These are phyloP conservation scores for Anabacerthia variegaticeps DNA, from an alignment of 2,797 vertebrate species.

Conservation along the genomic window DNA sequence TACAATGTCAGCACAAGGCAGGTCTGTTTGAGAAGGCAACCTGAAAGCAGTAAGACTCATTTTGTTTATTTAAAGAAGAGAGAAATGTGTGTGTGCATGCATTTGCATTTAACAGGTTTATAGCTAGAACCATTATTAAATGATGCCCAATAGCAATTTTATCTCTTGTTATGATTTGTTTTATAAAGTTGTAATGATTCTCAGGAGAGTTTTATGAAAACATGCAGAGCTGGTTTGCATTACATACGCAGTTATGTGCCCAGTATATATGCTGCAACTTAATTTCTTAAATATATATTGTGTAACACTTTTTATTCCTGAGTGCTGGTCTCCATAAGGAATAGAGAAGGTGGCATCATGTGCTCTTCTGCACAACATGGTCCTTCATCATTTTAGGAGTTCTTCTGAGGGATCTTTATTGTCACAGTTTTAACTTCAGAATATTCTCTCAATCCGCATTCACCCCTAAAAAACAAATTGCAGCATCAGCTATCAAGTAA, in stretches of 20 bases:
- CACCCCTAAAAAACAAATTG: conserved; percentile 84
- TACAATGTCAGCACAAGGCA: background rate
- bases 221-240: conserved; percentile 40
- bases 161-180: background rate
- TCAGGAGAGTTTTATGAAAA: conserved; percentile 48
- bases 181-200: conserved; percentile 24
- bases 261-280: conserved; percentile 36
- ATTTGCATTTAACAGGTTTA: conserved; percentile 27
- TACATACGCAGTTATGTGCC: conserved; percentile 14
- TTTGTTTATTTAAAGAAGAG: conserved; percentile 40
- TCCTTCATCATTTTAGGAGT: conserved; percentile 84
- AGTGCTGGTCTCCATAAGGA: conserved; percentile 72
- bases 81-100: conserved; percentile 31
- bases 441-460: conserved; percentile 93
- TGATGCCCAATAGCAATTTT: conserved; percentile 31
- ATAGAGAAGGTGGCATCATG: conserved; percentile 40
- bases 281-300: conserved; percentile 68
- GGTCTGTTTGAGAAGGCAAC: conserved; percentile 17
- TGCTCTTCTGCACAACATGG: conserved; percentile 9
- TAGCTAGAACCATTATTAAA: background rate
- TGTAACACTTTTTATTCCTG: conserved; percentile 72
- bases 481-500: background rate
- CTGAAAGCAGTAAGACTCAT: background rate
- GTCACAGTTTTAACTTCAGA: conserved; percentile 98
- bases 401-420: conserved; percentile 94